Evolutionary conservation across 1,140 invertebrate species (phyloP).

Genomic region (Xylocopa sonorina): DNA sequence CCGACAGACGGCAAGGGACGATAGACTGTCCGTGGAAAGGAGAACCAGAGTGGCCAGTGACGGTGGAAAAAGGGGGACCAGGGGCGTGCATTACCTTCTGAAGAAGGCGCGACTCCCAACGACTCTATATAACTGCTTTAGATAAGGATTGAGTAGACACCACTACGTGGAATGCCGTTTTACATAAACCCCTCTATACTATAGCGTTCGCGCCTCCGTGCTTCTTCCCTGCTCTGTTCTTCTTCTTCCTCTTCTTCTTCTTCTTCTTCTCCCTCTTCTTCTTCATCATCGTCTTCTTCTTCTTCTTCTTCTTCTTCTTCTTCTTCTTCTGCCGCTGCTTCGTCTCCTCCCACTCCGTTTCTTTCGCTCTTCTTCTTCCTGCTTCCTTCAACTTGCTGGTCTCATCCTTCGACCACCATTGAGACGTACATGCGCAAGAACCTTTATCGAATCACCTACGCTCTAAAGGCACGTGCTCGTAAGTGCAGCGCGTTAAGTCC

Average conservation of each 20-base stretch:
- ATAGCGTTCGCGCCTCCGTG: constrained; percentile 49
- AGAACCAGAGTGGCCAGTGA: constrained; percentile 28
- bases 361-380: not conserved
- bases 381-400: not conserved
- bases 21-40: constrained; percentile 36
- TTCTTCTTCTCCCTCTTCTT: not conserved
- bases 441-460: constrained; percentile 65
- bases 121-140: constrained; percentile 73
- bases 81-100: constrained; percentile 72
- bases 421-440: constrained; percentile 41
- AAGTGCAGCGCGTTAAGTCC: constrained; percentile 58
- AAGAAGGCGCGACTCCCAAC: constrained; percentile 72
- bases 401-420: constrained; percentile 47
- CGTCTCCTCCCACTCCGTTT: too few relatives aligned
- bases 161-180: constrained; percentile 72
- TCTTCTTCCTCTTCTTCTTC: not conserved
- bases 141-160: constrained; percentile 75
- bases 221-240: constrained; percentile 14
- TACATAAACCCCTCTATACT: constrained; percentile 63
- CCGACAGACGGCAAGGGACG: constrained; percentile 28
- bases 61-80: constrained; percentile 15
- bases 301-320: not conserved
- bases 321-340: not conserved
- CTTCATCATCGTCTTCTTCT: not conserved
- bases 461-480: constrained; percentile 50